Percentiles rank a stretch among this genome's conserved stretches.
Conservation (phyloP, 2,113 vertebrate genomes). For the Thomomys bottae region DNA sequence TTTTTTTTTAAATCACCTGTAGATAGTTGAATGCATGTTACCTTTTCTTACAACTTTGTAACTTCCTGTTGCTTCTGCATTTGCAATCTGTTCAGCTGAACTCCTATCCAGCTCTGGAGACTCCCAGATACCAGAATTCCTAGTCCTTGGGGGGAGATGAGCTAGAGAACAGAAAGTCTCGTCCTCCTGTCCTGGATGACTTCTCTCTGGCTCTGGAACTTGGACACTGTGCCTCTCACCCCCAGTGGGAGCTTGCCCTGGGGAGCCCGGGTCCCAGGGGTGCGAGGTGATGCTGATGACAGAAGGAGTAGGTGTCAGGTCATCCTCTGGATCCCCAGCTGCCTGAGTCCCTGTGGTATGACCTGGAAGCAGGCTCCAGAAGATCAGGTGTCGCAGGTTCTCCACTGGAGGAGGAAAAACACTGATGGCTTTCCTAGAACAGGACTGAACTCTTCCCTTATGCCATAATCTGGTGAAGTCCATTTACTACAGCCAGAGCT, state of each 20-base stretch:
- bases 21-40: constrained; percentile 16
- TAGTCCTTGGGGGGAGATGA: constrained; percentile 68
- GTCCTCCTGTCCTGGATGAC: not conserved
- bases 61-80: constrained; percentile 51
- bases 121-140: constrained; percentile 61
- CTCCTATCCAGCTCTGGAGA: constrained; percentile 64
- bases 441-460: not conserved
- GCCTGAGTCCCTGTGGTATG: constrained; percentile 25
- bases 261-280: constrained; percentile 74
- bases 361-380: constrained; percentile 73
- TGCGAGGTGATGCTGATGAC: constrained; percentile 53
- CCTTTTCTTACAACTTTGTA: constrained; percentile 87
- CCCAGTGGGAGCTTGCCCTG: not conserved
- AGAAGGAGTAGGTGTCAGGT: constrained; percentile 83
- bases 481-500: too few species aligned
- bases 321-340: constrained; percentile 68
- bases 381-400: constrained; percentile 82
- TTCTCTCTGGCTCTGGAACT: not conserved
- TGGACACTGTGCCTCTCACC: not conserved
- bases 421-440: not conserved
- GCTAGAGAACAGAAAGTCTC: constrained; percentile 45
- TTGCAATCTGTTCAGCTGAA: constrained; percentile 19
- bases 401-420: constrained; percentile 78
- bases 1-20: fast-evolving
- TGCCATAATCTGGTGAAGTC: too few species aligned